Evolutionary conservation across 2,797 vertebrate species (phyloP), one percentile per base, ranked within the genome.

Genomic region (Urosaurus nigricauda): DNA sequence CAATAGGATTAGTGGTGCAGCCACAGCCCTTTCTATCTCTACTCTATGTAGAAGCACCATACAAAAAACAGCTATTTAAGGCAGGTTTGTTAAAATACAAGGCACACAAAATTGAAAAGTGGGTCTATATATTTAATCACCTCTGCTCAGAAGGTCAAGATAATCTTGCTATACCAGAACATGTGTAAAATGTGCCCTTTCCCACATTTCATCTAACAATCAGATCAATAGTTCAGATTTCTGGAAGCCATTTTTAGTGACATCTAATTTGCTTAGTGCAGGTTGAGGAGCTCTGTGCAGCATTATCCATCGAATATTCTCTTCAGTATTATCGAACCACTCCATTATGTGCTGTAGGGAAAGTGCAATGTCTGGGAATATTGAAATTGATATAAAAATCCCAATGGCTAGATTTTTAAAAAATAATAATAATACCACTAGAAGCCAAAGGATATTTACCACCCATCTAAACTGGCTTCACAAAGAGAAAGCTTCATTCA

Each of bases 171-270:
- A 5, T n/a, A 70, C 14, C 40, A 83, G 82, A 51, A 51, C 37
- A 4, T 56, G 12, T 21, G 6, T 26, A 84, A 53, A 56, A 84
- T 35, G 83, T 37, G 47, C n/a, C 83, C 68, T 26, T 37, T 84
- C 53, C n/a, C 43, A 16, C n/a, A 73, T 73, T 84, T 73, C n/a
- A 84, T 73, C 68, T 84, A 73, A 84, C 19, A 26, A n/a, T 71
- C 26, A 56, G 51, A 73, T 84, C 37, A 83, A 65, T 43, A 43
- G 60, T 65, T 65, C 68, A 35, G 32, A 84, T 84, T 84, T 84
- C 65, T 71, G 83, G 83, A 84, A 84, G 83, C 68, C n/a, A 75
- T 75, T 58, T 71, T 40, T 85, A 26, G 71, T 58, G 56, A 60
- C 35, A 60, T 58, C 53, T 75, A 77, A 75, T 77, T 60, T 19